Evolutionary conservation across 2,113 vertebrate species (phyloP).

Genomic region (Brachypteracias leptosomus): DNA sequence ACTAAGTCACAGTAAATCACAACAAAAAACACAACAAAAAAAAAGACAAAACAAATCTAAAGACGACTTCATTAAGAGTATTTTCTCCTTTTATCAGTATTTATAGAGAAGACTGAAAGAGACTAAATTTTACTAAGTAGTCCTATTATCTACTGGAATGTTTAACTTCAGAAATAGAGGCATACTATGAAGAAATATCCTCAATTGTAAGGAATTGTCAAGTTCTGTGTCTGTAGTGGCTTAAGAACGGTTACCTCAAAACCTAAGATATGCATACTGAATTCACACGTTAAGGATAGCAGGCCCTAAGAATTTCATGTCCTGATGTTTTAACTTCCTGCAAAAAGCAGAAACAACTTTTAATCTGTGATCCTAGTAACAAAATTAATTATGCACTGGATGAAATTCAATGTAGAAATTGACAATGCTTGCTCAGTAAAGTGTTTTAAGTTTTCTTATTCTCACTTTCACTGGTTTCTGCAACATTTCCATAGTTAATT

Average conservation of each 20-base stretch:
- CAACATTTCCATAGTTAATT: not conserved
- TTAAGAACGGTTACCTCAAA: not conserved
- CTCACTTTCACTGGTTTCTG: not conserved
- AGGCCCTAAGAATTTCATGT: not conserved
- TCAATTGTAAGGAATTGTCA: not conserved
- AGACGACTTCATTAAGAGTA: not conserved
- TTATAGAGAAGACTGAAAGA: not conserved
- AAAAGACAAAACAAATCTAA: not conserved
- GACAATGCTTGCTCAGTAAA: not conserved
- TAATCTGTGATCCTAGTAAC: constrained; percentile 19
- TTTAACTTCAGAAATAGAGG: not conserved
- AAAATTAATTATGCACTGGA: not conserved
- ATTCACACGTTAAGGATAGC: not conserved
- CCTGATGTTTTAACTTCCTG: constrained; percentile 30
- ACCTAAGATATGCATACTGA: not conserved
- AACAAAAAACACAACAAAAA: too few relatives aligned
- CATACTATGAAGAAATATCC: not conserved
- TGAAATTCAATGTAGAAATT: not conserved
- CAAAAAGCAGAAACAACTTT: not conserved
- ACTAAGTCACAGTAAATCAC: not conserved
- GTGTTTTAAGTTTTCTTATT: not conserved
- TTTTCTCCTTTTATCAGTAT: not conserved
- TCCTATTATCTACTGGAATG: not conserved
- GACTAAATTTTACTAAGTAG: not conserved
- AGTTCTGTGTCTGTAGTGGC: not conserved